Base-by-base conservation (phyloP, 2,113 vertebrate species). In the Irena cyanogastra region DNA sequence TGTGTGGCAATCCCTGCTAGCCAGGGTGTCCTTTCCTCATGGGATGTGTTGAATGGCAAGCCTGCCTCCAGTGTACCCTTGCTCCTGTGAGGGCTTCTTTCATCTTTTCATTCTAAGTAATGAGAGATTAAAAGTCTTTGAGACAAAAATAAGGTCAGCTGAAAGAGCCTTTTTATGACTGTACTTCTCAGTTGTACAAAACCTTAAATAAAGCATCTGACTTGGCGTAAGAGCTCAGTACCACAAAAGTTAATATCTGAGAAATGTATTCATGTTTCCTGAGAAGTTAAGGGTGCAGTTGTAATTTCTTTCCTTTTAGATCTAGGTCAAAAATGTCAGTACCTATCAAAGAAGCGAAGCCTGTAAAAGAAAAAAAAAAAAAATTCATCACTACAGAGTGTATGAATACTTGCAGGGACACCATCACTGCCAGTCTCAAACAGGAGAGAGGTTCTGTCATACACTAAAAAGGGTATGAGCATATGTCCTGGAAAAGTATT, bases 291-390 rank as follows among this genome's bases (percentile, higher is more conserved):
- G 44, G 31, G 22, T 37, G 9, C 33, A 75, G 39, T 27, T 90
- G 56, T 91, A 66, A 49, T 91, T 94, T 90, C 54, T 80, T 88
- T 94, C 39, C 61, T 81, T 83, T 87, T 94, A 88, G 47, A 94
- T 66, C 37, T 92, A 56, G 83, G 75, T 95, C 41, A 91, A 78
- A 95, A 81, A 81, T 83, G 56, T 86, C 86, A 71, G 54, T 90
- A 71, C 35, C 41, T 64, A 81, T 81, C 44, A 92, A 90, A 86
- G 57, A 95, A 33, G 18, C 66, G 21, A 82, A 89, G 11, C 19
- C 49, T 76, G 17, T 68, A 54, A 79, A 69, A n/a, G 15, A n/a
- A 23, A 52, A 64, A n/a, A 15, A 7, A 12, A 10, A 21, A 7
- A 44, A 39, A 39, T n/a, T n/a, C n/a, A 2, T 2, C 17, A 50